phyloP scores from a whole-genome alignment of 2,797 vertebrate genomes.

The Cryptoprocta ferox region DNA sequence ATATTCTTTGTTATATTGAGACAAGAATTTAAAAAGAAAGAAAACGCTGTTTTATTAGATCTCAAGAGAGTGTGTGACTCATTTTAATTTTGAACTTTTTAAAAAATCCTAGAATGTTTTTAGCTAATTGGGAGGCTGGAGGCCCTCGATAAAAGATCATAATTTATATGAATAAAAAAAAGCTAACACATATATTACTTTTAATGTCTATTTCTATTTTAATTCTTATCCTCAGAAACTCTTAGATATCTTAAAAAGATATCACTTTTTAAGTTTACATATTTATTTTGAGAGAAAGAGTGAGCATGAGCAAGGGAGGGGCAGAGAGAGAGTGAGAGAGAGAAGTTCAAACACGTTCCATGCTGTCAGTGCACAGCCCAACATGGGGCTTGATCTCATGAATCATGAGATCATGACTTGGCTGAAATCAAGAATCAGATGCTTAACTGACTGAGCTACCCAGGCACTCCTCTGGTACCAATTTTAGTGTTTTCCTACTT shows the following conservation, averaged over 20 bases:
- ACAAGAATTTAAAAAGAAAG: background rate
- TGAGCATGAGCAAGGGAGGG: no score
- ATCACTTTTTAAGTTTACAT: background rate
- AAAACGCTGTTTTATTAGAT: background rate
- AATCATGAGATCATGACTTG: no score
- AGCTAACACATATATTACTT: background rate
- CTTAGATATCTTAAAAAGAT: no score
- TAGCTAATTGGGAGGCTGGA: background rate
- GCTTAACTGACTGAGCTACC: no score
- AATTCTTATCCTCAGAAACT: slow-evolving; percentile 7
- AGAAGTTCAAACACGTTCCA: no score
- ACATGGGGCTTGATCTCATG: no score
- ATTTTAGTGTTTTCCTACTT: background rate
- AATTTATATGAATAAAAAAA: background rate
- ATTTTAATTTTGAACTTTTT: slow-evolving; percentile 24
- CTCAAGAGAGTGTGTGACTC: background rate
- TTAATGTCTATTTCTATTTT: background rate
- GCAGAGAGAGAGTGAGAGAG: no score
- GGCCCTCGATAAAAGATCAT: background rate
- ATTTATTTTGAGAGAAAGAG: no score
- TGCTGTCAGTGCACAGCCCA: no score
- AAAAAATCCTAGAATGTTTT: background rate
- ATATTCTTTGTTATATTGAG: background rate
- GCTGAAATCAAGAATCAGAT: no score
- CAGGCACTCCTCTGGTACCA: no score